phyloP scores from a whole-genome alignment of 2,113 vertebrate genomes.

The Oncorhynchus mykiss region DNA sequence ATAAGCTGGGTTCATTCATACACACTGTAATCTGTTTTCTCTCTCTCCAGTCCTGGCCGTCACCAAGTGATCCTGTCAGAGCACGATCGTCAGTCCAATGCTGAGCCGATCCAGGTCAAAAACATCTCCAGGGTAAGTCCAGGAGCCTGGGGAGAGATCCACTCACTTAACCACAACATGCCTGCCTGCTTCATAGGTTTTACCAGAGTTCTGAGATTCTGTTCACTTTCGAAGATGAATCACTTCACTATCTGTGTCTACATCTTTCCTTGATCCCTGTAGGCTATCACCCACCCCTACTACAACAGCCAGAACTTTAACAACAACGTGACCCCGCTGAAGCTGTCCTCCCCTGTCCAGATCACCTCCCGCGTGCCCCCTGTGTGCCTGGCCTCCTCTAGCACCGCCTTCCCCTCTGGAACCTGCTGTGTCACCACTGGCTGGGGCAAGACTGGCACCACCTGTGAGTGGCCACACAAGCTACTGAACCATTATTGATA shows the following conservation, averaged over 20 bases:
- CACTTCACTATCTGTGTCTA: background rate
- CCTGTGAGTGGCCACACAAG: constrained; percentile 57
- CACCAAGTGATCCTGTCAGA: constrained; percentile 80
- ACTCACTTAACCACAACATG: no score
- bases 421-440: constrained; percentile 81
- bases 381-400: constrained; percentile 75
- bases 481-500: background rate
- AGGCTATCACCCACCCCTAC: constrained; percentile 80
- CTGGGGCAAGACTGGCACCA: constrained; percentile 76
- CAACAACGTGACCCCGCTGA: constrained; percentile 84
- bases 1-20: no score
- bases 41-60: constrained; percentile 54
- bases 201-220: no score
- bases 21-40: background rate
- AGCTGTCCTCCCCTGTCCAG: constrained; percentile 75
- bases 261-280: background rate
- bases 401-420: constrained; percentile 61
- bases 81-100: constrained; percentile 63
- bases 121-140: constrained; percentile 74
- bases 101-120: constrained; percentile 73
- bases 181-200: no score
- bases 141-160: no score
- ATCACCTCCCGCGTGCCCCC: constrained; percentile 71
- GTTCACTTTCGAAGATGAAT: no score
- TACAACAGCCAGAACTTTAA: constrained; percentile 80